phyloP scores from a whole-genome alignment of 2,888 invertebrate species.

The Linyphia triangularis region DNA sequence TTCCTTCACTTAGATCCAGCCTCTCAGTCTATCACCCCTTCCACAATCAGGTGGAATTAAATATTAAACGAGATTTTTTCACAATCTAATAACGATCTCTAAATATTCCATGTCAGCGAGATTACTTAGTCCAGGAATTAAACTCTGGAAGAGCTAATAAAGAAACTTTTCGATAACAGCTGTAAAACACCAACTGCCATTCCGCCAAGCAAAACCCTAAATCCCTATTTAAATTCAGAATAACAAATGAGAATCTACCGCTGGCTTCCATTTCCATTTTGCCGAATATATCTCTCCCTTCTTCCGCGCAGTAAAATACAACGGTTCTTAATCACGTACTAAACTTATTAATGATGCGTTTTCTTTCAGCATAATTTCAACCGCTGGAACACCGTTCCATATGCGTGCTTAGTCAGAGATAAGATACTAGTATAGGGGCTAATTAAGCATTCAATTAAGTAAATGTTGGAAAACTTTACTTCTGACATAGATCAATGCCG shows the following conservation, averaged over 20 bases:
- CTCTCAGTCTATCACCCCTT: neutral
- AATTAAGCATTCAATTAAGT: constrained; percentile 44
- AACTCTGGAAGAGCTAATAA: neutral
- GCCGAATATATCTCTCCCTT: neutral
- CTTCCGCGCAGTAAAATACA: neutral
- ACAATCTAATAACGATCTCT: neutral
- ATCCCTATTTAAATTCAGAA: constrained; percentile 14
- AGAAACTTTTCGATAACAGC: neutral
- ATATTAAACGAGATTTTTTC: neutral
- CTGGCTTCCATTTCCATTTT: neutral
- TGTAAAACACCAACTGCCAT: neutral
- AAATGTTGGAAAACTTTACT: constrained; percentile 44
- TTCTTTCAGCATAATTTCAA: constrained; percentile 10
- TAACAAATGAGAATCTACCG: neutral
- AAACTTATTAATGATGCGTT: constrained; percentile 14
- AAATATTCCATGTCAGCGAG: neutral
- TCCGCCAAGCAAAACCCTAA: neutral
- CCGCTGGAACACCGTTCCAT: neutral
- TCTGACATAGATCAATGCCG: neutral
- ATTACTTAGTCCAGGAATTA: neutral
- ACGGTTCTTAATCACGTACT: neutral
- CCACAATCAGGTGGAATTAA: neutral
- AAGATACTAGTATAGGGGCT: constrained; percentile 25
- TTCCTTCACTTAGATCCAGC: neutral
- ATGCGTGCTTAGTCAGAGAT: constrained; percentile 19